Percentiles rank a stretch among this genome's conserved stretches.
These are phyloP conservation scores for Turdus rufiventris DNA, from an alignment of 2,113 vertebrate genomes.

Conservation along the genomic window DNA sequence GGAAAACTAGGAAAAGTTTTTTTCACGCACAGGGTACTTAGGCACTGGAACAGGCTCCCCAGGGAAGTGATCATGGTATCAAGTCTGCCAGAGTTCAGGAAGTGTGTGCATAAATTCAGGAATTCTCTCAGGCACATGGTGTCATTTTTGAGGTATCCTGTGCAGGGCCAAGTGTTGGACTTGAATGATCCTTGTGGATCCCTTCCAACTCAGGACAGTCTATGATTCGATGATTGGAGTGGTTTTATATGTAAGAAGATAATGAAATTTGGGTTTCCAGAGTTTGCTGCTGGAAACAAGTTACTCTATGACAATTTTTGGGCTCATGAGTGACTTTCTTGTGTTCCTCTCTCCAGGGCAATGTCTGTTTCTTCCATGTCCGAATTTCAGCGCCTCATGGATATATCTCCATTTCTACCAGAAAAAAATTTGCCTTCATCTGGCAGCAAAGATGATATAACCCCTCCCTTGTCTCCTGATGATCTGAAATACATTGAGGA, in stretches of 20 bases:
- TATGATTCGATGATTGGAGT: background rate
- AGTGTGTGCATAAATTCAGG: background rate
- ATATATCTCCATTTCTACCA: constrained; percentile 95
- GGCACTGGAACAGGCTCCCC: background rate
- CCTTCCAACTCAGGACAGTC: background rate
- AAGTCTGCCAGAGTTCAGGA: background rate
- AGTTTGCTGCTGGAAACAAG: background rate
- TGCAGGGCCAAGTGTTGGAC: background rate
- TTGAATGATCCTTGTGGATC: background rate
- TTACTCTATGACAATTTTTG: background rate
- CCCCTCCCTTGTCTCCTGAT: constrained; percentile 93
- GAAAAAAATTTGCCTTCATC: constrained; percentile 81
- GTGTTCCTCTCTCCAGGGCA: constrained; percentile 73
- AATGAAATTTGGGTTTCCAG: background rate
- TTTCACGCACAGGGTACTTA: background rate
- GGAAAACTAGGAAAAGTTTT: background rate
- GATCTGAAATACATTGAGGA: constrained; percentile 98
- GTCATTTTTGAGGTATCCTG: background rate
- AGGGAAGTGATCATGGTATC: background rate
- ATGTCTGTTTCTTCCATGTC: constrained; percentile 98
- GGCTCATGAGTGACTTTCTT: background rate
- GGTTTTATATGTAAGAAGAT: background rate
- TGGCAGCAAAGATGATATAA: constrained; percentile 81
- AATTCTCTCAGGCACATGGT: background rate
- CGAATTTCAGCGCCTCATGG: constrained; percentile 96